Base-by-base conservation (phyloP, 2,797 vertebrate genomes). In the Coranthus polyacanthus region DNA sequence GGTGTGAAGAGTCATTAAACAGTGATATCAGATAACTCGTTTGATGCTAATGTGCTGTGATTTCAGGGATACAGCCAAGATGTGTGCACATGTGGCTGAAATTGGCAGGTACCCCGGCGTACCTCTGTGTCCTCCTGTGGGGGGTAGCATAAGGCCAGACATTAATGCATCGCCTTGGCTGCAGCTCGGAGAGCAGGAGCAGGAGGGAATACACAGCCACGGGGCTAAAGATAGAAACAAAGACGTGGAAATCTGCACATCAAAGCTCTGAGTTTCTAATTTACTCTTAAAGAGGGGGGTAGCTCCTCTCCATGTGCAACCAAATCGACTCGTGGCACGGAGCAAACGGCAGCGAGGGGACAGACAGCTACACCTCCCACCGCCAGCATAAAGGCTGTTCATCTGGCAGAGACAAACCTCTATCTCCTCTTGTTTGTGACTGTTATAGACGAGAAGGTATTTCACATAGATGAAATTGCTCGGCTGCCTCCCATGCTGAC, bases 1-100 rank as follows among this genome's bases (percentile, higher is more conserved):
- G 71, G 84, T 84, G 88, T 59, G 68, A 79, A 29, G 80, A 73
- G 81, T 64, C 68, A 76, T 82, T 79, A 82, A 81, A 55, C 49
- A 0, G 44, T 15, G 49, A 51, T 24, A 63, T 73, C 55, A 65
- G 55, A 78, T 69, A 62, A 47, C 38, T 12, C 3, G 34, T 54
- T 55, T 71, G 75, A 77, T 37, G 72, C 66, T 68, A 70, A 75
- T 66, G 56, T n/a, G 26, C 46, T 57, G 62, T 22, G 75, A 84
- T 68, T 34, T 71, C 44, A 51, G 60, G 52, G 78, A 67, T 59
- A 46, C 2, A 51, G 63, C 16, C 1, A 0, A 36, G 67, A 67
- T 41, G 12, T 36, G 67, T 21, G 51, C 49, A 24, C n/a, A n/a
- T n/a, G n/a, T n/a, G n/a, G n/a, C n/a, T n/a, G n/a, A n/a, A n/a